Conservation (phyloP, 1,140 invertebrate species). For the Vanessa atalanta region DNA sequence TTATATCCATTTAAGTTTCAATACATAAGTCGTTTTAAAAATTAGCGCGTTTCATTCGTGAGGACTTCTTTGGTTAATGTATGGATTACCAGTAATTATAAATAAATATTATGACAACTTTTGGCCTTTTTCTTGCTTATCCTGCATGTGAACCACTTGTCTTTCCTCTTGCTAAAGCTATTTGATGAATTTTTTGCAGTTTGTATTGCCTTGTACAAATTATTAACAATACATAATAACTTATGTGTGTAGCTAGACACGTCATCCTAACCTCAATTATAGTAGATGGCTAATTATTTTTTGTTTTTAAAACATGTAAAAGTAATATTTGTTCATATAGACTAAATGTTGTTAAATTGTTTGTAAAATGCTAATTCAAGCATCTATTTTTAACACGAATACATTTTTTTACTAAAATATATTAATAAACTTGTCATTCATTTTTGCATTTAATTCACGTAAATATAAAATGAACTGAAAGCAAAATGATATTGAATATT, state of each 20-base stretch:
- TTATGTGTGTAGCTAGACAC: conserved; percentile 9
- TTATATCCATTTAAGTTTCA: conserved; percentile 63
- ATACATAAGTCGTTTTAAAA: conserved; percentile 46
- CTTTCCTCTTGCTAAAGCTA: conserved; percentile 41
- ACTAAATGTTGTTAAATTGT: conserved; percentile 16
- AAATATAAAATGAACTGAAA: too few species aligned
- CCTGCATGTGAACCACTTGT: conserved; percentile 63
- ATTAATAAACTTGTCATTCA: too few species aligned
- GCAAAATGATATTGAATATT: too few species aligned
- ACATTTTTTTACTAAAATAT: too few species aligned
- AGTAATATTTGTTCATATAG: conserved; percentile 9
- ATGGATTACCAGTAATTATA: conserved; percentile 66
- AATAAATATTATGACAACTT: conserved; percentile 70
- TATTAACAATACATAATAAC: conserved; percentile 1
- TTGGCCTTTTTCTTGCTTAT: conserved; percentile 72
- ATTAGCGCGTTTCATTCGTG: conserved; percentile 51
- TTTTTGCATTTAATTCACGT: too few species aligned
- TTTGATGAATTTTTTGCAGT: conserved; percentile 20
- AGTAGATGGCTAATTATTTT: conserved; percentile 19
- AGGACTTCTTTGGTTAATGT: conserved; percentile 61
- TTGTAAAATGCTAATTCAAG: neutral
- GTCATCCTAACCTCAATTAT: conserved; percentile 14
- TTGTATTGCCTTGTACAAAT: conserved; percentile 4
- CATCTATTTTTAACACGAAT: neutral
- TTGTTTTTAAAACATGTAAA: conserved; percentile 13